These are phyloP conservation scores for Leptestheria dahalacensis DNA, from an alignment of 1,140 invertebrate species.

Conservation along the genomic window DNA sequence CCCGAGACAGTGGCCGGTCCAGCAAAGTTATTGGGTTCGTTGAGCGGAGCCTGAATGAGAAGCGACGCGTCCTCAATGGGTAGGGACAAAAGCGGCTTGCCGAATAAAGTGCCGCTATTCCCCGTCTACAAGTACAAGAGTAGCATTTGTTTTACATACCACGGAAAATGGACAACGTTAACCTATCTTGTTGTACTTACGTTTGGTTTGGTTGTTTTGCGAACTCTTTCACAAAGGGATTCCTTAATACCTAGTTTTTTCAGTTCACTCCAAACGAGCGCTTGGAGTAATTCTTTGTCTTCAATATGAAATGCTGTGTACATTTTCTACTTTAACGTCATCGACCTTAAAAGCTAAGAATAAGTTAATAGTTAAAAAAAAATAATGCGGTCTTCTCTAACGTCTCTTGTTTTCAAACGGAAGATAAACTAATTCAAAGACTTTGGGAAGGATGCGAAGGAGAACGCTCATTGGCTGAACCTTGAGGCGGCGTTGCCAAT, in stretches of 20 bases:
- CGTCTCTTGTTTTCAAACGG: not conserved
- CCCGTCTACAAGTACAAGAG: not conserved
- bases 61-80: not conserved
- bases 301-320: conserved; percentile 4
- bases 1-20: conserved; percentile 23
- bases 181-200: not conserved
- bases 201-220: conserved; percentile 7
- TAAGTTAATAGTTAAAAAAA: not conserved
- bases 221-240: not conserved
- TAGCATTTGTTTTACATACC: not conserved
- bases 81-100: conserved; percentile 3
- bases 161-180: not conserved
- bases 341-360: not conserved
- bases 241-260: conserved; percentile 8
- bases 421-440: not conserved
- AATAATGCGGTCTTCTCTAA: not conserved
- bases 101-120: conserved; percentile 2
- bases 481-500: not conserved
- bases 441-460: no score
- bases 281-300: not conserved
- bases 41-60: conserved; percentile 3
- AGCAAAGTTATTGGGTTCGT: not conserved
- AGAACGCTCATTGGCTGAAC: not conserved
- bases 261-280: conserved; percentile 1
- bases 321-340: not conserved